Evolutionary conservation across 1,140 invertebrate genomes (phyloP).

Genomic region (Lordiphosa clarofinis): DNA sequence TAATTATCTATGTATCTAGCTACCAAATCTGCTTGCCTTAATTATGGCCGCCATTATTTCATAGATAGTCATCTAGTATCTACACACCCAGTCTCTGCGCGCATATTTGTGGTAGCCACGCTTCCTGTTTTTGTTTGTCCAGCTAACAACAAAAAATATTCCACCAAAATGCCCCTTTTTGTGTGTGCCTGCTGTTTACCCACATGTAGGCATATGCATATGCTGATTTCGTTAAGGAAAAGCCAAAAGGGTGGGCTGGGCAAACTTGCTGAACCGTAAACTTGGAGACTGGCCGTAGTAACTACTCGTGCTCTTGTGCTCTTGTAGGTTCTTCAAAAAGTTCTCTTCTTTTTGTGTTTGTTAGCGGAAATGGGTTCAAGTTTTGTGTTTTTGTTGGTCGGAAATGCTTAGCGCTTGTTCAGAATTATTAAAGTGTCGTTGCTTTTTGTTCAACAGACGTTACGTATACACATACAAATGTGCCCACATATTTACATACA

Average conservation of each 20-base stretch:
- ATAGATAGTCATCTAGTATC: constrained; percentile 69
- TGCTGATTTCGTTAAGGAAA: constrained; percentile 51
- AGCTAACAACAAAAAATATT: background rate
- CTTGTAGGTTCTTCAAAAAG: constrained; percentile 3
- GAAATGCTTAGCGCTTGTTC: constrained; percentile 59
- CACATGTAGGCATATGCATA: constrained; percentile 78
- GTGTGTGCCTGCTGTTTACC: constrained; percentile 61
- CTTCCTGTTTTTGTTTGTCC: constrained; percentile 67
- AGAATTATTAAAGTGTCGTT: constrained; percentile 60
- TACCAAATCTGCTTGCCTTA: constrained; percentile 49
- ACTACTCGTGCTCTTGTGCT: constrained; percentile 7
- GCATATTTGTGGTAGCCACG: constrained; percentile 77
- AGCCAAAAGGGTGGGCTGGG: background rate
- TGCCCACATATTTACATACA: no score
- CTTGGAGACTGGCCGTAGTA: background rate
- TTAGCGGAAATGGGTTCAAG: constrained; percentile 52
- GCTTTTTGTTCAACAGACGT: constrained; percentile 19
- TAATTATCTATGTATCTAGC: constrained; percentile 43
- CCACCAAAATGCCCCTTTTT: constrained; percentile 70
- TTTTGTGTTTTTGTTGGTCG: constrained; percentile 58
- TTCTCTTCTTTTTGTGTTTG: background rate
- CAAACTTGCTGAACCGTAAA: constrained; percentile 63
- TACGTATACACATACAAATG: no score
- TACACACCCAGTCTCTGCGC: constrained; percentile 49
- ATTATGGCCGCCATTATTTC: constrained; percentile 75